phyloP scores from a whole-genome alignment of 2,113 vertebrate species.

The Gymnogyps californianus region DNA sequence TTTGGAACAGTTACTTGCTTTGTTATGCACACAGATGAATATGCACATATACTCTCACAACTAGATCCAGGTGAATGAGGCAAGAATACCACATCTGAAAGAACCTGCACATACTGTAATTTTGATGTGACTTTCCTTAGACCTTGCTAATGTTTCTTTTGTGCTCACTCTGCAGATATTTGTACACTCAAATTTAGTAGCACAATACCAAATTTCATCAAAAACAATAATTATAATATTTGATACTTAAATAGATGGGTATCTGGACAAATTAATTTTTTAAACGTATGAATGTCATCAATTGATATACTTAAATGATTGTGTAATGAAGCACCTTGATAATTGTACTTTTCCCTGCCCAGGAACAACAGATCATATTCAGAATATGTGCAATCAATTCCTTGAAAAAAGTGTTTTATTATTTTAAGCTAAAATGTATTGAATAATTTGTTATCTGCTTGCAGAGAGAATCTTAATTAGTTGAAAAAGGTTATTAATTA shows the following conservation, averaged over 20 bases:
- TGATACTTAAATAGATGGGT: neutral
- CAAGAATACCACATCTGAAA: accelerated
- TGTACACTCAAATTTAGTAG: neutral
- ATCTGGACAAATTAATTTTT: neutral
- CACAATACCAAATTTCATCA: neutral
- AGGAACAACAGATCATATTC: neutral
- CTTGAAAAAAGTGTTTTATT: neutral
- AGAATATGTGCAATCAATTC: neutral
- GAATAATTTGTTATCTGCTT: neutral
- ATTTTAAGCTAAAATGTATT: neutral
- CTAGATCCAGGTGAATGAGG: neutral
- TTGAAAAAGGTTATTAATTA: neutral
- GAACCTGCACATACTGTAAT: too few species aligned
- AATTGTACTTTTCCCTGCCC: neutral
- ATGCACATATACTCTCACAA: accelerated
- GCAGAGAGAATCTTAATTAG: neutral
- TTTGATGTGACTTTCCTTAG: neutral
- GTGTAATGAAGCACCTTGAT: neutral
- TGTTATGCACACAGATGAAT: too few species aligned
- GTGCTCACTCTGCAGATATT: neutral
- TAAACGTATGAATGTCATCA: neutral
- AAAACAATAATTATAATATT: neutral
- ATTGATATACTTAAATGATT: neutral
- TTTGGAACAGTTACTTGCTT: neutral
- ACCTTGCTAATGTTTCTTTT: neutral